Base-by-base conservation (phyloP, 2,113 vertebrate species). In the Cebus imitator region DNA sequence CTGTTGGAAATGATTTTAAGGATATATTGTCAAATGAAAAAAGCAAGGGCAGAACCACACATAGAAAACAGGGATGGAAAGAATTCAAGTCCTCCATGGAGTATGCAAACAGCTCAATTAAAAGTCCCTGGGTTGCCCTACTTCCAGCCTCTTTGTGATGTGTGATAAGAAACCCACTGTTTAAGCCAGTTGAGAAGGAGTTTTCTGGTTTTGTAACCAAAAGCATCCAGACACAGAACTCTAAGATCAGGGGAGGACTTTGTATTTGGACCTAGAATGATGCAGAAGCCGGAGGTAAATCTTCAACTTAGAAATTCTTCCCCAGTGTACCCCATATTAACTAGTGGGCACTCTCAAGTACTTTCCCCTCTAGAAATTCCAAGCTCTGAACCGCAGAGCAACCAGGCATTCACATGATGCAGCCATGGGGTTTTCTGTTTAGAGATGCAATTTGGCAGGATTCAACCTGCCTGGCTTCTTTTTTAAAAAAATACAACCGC, bases 221-320 rank as follows among this genome's bases (percentile, higher is more conserved):
- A 83, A 45, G 4, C 78, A 95, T 76, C 20, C 50, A 91, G 23
- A 86, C 35, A 27, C 2, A 14, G 35, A 68, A 43, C 50, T 87
- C 78, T 84, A 57, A 87, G 66, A 66, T 76, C 37, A 89, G 27
- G 6, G 10, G 68, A 86, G 5, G 16, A 20, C 75, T 43, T 75
- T 87, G 48, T 64, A n/a, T 92, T 87, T 93, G 55, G 58, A 37
- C 37, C 23, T 48, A 81, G 21, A 90, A 80, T 84, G 83, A 43
- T 64, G 57, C 48, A 61, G 70, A 81, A 68, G n/a, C 61, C 27
- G 61, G 30, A 85, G 18, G 43, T 68, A 95, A 78, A 70, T 50
- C n/a, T 84, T 82, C 68, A 40, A 75, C 58, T 93, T 70, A 96
- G 81, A 52, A 57, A 72, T 61, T 96, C 78, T 61, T 96, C 78